phyloP scores from a whole-genome alignment of 2,113 vertebrate species.

The Prinia subflava region DNA sequence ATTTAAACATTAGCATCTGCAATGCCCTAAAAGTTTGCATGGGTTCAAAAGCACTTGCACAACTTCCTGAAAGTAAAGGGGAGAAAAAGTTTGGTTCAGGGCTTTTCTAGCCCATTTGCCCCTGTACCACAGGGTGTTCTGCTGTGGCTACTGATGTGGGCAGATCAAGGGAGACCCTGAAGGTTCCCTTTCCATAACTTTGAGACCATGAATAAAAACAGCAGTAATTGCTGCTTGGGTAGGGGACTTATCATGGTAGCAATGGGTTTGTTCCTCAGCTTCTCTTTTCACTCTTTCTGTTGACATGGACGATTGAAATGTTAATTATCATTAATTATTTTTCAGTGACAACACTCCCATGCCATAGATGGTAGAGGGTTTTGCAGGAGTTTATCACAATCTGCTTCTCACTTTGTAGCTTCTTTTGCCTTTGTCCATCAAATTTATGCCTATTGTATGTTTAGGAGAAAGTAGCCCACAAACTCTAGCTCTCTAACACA shows the following conservation, averaged over 20 bases:
- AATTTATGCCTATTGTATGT: not conserved
- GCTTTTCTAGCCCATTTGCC: not conserved
- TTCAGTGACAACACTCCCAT: not conserved
- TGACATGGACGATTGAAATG: not conserved
- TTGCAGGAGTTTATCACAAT: not conserved
- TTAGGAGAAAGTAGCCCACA: not conserved
- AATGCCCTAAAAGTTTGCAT: not conserved
- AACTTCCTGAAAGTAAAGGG: not conserved
- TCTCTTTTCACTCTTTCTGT: not conserved
- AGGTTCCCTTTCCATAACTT: not conserved
- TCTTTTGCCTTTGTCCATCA: not conserved
- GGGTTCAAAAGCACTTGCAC: not conserved
- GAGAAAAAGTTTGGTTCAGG: not conserved
- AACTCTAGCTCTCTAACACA: not conserved
- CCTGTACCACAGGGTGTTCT: not conserved
- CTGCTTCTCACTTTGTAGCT: not conserved
- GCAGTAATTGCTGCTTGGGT: not conserved
- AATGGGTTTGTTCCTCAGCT: not conserved
- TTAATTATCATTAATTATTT: not conserved
- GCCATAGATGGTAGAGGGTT: not conserved
- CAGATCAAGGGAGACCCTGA: not conserved
- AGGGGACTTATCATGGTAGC: not conserved
- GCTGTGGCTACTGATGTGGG: not conserved
- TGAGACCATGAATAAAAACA: not conserved
- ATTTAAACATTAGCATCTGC: not conserved